phyloP scores from a whole-genome alignment of 2,888 invertebrate species.

The Resseliella maxima region DNA sequence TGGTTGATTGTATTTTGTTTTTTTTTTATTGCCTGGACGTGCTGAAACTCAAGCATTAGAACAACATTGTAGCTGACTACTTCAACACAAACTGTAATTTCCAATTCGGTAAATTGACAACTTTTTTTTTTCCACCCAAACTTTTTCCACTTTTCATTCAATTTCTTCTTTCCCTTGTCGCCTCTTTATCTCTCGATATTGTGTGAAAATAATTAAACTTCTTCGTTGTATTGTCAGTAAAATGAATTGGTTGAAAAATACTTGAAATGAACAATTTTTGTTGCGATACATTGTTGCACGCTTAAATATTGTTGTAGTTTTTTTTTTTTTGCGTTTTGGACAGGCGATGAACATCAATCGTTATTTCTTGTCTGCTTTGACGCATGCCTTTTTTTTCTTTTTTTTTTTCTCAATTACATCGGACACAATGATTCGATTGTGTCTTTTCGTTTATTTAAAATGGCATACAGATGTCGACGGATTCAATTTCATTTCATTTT shows the following conservation, averaged over 20 bases:
- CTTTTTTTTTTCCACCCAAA: not conserved
- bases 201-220: slow-evolving; percentile 41
- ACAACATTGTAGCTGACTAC: not conserved
- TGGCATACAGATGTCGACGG: slow-evolving; percentile 15
- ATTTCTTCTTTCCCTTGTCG: too few species aligned
- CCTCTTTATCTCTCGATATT: not conserved
- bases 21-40: not conserved
- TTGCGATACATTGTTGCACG: slow-evolving; percentile 1
- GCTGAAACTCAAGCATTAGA: not conserved
- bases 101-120: slow-evolving; percentile 33
- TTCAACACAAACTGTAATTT: not conserved
- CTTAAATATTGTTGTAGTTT: not conserved
- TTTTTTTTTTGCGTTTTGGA: not conserved
- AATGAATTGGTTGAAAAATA: too few species aligned
- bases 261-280: not conserved
- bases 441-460: not conserved
- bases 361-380: not conserved
- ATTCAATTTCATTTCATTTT: slow-evolving; percentile 51
- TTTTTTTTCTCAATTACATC: not conserved
- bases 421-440: slow-evolving; percentile 37
- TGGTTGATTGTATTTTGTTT: not conserved
- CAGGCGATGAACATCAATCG: not conserved
- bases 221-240: not conserved
- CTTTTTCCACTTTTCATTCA: too few species aligned
- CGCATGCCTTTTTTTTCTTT: not conserved